These are phyloP conservation scores for Tetropium fuscum DNA, from an alignment of 2,888 invertebrate species.

Conservation along the genomic window DNA sequence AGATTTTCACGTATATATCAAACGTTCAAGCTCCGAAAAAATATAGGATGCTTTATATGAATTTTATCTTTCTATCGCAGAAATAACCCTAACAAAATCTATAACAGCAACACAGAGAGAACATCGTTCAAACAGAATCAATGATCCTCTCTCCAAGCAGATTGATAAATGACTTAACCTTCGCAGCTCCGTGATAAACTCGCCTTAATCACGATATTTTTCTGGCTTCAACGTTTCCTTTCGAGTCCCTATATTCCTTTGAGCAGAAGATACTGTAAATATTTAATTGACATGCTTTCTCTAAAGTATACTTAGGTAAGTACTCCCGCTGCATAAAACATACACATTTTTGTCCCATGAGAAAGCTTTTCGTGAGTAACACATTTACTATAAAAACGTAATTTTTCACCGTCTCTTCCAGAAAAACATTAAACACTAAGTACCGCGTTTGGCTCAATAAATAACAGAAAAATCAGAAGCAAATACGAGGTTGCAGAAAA, in stretches of 20 bases:
- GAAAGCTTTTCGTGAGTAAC: too few relatives aligned
- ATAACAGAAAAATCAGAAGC: too few relatives aligned
- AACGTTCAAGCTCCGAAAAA: background rate
- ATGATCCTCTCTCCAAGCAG: conserved; percentile 40
- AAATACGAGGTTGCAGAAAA: too few relatives aligned
- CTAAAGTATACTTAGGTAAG: background rate
- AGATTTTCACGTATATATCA: too few relatives aligned
- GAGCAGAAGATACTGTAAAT: conserved; percentile 9
- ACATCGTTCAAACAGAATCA: conserved; percentile 39
- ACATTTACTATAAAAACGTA: too few relatives aligned
- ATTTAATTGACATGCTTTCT: conserved; percentile 21
- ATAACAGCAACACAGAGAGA: conserved; percentile 18
- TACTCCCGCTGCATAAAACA: background rate
- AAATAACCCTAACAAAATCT: conserved; percentile 20
- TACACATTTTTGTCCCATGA: too few relatives aligned
- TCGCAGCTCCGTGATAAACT: conserved; percentile 31
- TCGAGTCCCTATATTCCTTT: conserved; percentile 2
- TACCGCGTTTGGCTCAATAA: too few relatives aligned
- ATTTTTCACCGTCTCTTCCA: too few relatives aligned
- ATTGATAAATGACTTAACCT: conserved; percentile 45
- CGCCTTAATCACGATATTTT: conserved; percentile 30
- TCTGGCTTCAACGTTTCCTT: conserved; percentile 16
- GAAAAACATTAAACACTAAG: too few relatives aligned
- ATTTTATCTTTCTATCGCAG: conserved; percentile 14
- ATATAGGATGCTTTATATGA: background rate